Evolutionary conservation across 1,140 invertebrate genomes (phyloP), one percentile per base, ranked within the genome.

Genomic region (Sesamia nonagrioides): DNA sequence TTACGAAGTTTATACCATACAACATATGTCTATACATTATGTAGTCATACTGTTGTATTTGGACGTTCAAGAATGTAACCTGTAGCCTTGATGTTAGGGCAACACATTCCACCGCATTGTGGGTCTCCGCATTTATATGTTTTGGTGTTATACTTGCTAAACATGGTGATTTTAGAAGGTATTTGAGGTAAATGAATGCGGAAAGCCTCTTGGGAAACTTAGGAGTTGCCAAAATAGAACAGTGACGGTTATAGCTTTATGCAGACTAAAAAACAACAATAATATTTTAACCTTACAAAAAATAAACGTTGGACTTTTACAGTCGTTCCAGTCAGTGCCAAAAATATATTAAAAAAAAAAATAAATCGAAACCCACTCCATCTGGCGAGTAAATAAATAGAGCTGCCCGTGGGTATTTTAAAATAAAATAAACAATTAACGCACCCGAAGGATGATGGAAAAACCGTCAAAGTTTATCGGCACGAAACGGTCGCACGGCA

Each of bases 391-490:
- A 35, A 33, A 40, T 56, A 56, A 52, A 72, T 40, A 56, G 50
- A 17, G 48, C 33, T 54, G 33, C 27, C 69, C n/a, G 50, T 56
- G 13, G 69, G 37, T 33, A 27, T 40, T 72, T 72, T 72, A 72
- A 72, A 72, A 56, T 72, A 61, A 78, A 72, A 78, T 71, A 79
- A 74, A 54, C 60, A 79, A 79, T 79, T 79, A 79, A 74, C 78
- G 73, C 61, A 45, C 18, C 45, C 40, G 40, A 78, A 58, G 78
- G 71, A 48, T 63, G 63, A 82, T 76, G 37, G 21, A 17, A 74
- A 73, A 84, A 80, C 69, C 79, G 80, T 83, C 82, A 82, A 85
- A 83, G 73, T 86, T 86, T 88, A 87, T 86, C 84, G 77, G 73
- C 52, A 63, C 78, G 37, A 58, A 74, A 74, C 77, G 73, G 72